A percentile compares a stretch with the other conserved stretches of the same genome.
These are phyloP conservation scores for Trichomalopsis sarcophagae DNA, from an alignment of 1,140 invertebrate species.

Conservation along the genomic window DNA sequence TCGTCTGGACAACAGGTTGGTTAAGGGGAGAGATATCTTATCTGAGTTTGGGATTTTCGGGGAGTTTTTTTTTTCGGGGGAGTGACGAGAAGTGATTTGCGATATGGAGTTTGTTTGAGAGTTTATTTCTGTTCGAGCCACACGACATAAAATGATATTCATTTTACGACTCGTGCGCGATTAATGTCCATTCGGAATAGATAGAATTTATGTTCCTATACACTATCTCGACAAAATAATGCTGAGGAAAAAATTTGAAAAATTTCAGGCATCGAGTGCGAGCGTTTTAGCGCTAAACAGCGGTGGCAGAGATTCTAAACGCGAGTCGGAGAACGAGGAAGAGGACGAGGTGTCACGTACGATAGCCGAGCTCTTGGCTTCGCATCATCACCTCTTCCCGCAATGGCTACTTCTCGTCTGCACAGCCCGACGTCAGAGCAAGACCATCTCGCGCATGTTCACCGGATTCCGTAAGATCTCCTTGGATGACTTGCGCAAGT, in stretches of 20 bases:
- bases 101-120: neutral
- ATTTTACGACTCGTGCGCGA: no score
- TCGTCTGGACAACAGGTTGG: slow-evolving; percentile 10
- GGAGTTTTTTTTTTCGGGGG: no score
- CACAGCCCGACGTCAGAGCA: slow-evolving; percentile 90
- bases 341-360: slow-evolving; percentile 79
- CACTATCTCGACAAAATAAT: no score
- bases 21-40: neutral
- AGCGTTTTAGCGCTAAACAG: slow-evolving; percentile 35
- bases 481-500: slow-evolving; percentile 91
- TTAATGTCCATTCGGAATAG: no score
- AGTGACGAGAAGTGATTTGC: neutral
- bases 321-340: slow-evolving; percentile 57
- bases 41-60: no score
- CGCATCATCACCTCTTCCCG: slow-evolving; percentile 94
- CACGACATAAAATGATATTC: no score
- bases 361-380: slow-evolving; percentile 90
- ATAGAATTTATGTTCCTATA: no score
- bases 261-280: slow-evolving; percentile 39
- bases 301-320: slow-evolving; percentile 63
- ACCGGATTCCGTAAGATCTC: slow-evolving; percentile 95
- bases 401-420: slow-evolving; percentile 94
- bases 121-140: no score
- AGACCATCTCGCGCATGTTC: slow-evolving; percentile 92
- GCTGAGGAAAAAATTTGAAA: no score